These are phyloP conservation scores for Trissoscelio sp. DNA, from an alignment of 2,888 invertebrate species.

Conservation along the genomic window DNA sequence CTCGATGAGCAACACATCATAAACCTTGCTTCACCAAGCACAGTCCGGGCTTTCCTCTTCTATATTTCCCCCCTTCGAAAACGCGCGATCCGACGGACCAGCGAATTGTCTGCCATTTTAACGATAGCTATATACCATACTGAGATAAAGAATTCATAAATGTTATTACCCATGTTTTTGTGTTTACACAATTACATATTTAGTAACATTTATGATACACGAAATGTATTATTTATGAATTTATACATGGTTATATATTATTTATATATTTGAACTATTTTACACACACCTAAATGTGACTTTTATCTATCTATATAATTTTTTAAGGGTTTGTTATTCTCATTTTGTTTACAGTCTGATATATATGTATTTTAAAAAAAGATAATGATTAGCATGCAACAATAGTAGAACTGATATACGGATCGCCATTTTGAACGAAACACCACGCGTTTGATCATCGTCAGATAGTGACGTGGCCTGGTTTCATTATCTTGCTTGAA, in stretches of 20 bases:
- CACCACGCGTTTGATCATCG: slow-evolving; percentile 61
- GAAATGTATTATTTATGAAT: too few relatives aligned
- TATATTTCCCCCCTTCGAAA: slow-evolving; percentile 36
- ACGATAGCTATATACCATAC: slow-evolving; percentile 1
- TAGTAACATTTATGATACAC: too few relatives aligned
- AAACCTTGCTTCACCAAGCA: slow-evolving; percentile 77
- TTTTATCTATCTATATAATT: too few relatives aligned
- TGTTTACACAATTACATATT: too few relatives aligned
- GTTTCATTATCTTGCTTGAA: slow-evolving; percentile 63
- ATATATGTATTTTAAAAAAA: background rate
- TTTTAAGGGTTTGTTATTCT: too few relatives aligned
- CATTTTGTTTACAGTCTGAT: too few relatives aligned
- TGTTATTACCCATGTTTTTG: too few relatives aligned
- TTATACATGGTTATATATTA: too few relatives aligned
- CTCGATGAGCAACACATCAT: slow-evolving; percentile 80
- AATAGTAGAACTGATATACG: slow-evolving; percentile 23
- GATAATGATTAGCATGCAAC: slow-evolving; percentile 6
- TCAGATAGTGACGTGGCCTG: slow-evolving; percentile 65
- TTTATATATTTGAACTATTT: too few relatives aligned
- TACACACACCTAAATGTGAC: too few relatives aligned
- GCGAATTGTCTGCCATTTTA: slow-evolving; percentile 37
- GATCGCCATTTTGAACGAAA: slow-evolving; percentile 57
- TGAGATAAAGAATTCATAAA: background rate
- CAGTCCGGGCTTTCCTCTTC: slow-evolving; percentile 53
- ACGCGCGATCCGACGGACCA: slow-evolving; percentile 62